phyloP scores from a whole-genome alignment of 2,797 vertebrate species.

The Fratercula arctica region DNA sequence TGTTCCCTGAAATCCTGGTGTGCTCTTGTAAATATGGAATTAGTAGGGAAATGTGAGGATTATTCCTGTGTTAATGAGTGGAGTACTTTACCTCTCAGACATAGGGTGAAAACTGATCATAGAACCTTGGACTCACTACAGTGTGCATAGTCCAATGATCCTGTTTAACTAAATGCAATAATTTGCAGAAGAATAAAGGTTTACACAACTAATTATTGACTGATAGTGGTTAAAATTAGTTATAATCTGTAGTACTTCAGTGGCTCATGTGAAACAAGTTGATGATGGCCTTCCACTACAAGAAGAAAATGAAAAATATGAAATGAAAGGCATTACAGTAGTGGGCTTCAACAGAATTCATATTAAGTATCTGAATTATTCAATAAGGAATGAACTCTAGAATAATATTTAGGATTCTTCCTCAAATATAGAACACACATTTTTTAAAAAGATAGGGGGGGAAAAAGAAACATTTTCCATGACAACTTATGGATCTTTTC shows the following conservation, averaged over 20 bases:
- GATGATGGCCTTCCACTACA: neutral
- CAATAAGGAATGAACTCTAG: neutral
- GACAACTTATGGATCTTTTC: neutral
- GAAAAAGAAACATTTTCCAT: neutral
- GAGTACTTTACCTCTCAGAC: neutral
- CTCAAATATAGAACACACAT: neutral
- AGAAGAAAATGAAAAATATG: neutral
- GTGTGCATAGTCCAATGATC: neutral
- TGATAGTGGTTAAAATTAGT: neutral
- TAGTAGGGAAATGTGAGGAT: neutral
- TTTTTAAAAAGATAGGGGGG: neutral
- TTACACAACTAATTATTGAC: neutral
- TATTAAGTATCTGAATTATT: neutral
- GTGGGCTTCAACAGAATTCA: neutral
- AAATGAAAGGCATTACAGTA: neutral
- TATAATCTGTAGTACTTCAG: neutral
- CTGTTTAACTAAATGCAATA: neutral
- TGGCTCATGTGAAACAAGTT: neutral
- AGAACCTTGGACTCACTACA: neutral
- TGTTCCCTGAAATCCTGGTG: neutral
- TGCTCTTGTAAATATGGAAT: neutral
- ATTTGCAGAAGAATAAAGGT: neutral
- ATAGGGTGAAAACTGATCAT: neutral
- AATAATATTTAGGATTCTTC: neutral
- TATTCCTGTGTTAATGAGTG: neutral